Evolutionary conservation across 2,888 invertebrate genomes (phyloP).

Genomic region (Mimas tiliae): DNA sequence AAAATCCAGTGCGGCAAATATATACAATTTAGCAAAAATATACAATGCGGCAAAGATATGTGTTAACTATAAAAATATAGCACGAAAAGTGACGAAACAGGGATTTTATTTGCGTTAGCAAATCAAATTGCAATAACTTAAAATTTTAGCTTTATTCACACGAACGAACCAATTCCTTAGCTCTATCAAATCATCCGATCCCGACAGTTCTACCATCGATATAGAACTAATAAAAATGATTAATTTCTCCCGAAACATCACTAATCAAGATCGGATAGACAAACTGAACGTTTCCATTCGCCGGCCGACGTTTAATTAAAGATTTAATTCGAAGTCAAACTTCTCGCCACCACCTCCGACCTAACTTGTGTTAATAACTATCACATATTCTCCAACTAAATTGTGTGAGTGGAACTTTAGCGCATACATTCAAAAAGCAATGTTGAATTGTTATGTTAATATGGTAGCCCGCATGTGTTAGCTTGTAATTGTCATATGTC

Average conservation of each 20-base stretch:
- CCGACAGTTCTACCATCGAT: not conserved
- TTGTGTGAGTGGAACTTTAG: not conserved
- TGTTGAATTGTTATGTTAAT: not conserved
- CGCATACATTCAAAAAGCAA: not conserved
- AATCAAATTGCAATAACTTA: not conserved
- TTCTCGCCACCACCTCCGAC: conserved; percentile 39
- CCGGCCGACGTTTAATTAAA: conserved; percentile 55
- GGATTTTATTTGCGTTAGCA: no score
- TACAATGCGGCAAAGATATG: no score
- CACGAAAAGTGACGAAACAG: no score
- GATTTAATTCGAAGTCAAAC: conserved; percentile 59
- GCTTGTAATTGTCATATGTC: no score
- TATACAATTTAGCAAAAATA: no score
- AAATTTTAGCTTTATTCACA: not conserved
- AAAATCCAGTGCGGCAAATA: no score
- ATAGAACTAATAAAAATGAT: conserved; percentile 4
- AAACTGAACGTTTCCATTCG: conserved; percentile 36
- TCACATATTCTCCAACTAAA: not conserved
- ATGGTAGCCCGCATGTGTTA: no score
- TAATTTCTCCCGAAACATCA: not conserved
- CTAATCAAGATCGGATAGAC: not conserved
- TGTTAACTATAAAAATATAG: no score
- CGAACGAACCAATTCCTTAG: not conserved
- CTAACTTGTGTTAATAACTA: conserved; percentile 31
- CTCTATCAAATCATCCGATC: no score